Percentiles rank a stretch among this genome's conserved stretches.
Evolutionary conservation across 2,888 invertebrate species (phyloP).

Genomic region (Eupithecia subfuscata): DNA sequence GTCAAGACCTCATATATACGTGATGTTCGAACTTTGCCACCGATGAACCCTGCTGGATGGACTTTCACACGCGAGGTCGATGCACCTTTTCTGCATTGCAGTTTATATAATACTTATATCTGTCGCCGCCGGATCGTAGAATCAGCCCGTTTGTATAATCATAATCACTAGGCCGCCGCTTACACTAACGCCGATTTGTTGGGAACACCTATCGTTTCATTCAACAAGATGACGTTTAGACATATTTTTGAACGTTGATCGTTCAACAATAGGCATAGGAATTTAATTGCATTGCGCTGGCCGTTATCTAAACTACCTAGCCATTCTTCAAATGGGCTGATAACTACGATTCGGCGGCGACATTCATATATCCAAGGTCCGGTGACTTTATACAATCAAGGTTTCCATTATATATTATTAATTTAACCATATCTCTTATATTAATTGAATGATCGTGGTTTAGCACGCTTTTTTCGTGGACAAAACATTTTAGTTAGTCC

Average conservation of each 20-base stretch:
- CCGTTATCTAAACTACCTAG: not conserved
- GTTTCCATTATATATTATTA: no score
- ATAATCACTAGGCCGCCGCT: not conserved
- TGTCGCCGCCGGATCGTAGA: not conserved
- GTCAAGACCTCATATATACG: slow-evolving; percentile 33
- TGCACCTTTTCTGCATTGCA: slow-evolving; percentile 32
- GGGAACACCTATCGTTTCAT: not conserved
- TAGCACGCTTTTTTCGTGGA: not conserved
- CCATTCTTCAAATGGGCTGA: not conserved
- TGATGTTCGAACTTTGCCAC: slow-evolving; percentile 38
- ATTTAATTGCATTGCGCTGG: no score
- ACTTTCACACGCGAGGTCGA: slow-evolving; percentile 35
- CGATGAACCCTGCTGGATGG: slow-evolving; percentile 32
- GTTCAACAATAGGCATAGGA: no score
- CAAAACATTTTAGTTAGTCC: not conserved
- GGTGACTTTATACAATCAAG: no score
- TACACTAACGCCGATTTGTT: not conserved
- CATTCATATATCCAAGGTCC: no score
- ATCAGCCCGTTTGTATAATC: not conserved
- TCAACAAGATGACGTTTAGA: not conserved
- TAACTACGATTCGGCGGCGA: not conserved
- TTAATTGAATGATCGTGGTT: not conserved
- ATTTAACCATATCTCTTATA: not conserved
- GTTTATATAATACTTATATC: slow-evolving; percentile 9
- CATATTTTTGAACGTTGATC: not conserved